Conservation (phyloP, 2,113 vertebrate genomes). For the Eptesicus fuscus region DNA sequence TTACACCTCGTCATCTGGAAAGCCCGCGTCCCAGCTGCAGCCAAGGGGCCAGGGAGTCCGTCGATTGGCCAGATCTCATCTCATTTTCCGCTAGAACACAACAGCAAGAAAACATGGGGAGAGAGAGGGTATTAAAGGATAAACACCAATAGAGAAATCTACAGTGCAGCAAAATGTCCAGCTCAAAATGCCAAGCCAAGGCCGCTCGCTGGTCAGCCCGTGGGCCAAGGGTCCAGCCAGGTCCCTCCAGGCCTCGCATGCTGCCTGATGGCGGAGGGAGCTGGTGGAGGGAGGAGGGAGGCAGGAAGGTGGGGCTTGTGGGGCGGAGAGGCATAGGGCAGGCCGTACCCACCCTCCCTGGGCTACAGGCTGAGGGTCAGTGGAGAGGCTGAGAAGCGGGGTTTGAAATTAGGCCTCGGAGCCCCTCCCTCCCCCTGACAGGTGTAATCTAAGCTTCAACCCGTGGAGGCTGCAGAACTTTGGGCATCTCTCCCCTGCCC, state of each 20-base stretch:
- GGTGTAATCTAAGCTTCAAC: constrained; percentile 99
- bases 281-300: constrained; percentile 19
- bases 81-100: constrained; percentile 33
- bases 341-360: neutral
- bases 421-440: constrained; percentile 68
- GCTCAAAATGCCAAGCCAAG: neutral
- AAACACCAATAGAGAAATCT: neutral
- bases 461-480: constrained; percentile 92
- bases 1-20: constrained; percentile 84
- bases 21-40: neutral
- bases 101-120: neutral
- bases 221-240: neutral
- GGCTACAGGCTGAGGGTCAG: neutral
- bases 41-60: neutral
- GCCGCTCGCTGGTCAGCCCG: neutral
- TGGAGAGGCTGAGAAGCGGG: neutral
- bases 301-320: neutral
- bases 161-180: neutral
- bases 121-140: neutral
- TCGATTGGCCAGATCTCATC: neutral
- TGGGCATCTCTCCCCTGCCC: constrained; percentile 80
- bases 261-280: neutral
- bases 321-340: neutral
- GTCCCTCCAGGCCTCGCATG: neutral
- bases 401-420: neutral